Evolutionary conservation across 1,140 invertebrate species (phyloP).

Genomic region (Heliconius nattereri): DNA sequence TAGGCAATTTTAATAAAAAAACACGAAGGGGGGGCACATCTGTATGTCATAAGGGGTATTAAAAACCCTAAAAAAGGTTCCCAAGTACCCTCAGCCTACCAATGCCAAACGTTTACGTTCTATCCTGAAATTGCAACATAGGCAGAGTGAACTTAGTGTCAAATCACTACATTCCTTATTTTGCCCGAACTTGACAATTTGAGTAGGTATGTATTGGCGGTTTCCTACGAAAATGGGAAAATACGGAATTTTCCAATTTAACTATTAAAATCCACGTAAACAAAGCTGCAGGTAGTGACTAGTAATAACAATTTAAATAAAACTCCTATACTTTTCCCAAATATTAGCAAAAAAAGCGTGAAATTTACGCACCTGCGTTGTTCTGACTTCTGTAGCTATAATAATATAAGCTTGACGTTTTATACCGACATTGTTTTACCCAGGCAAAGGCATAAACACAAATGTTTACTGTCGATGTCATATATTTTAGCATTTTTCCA

Average conservation of each 20-base stretch:
- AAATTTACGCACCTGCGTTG: neutral
- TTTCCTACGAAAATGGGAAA: too few relatives aligned
- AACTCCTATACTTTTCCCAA: neutral
- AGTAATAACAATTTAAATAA: neutral
- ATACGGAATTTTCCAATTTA: neutral
- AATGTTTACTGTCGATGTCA: neutral
- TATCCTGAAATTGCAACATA: too few relatives aligned
- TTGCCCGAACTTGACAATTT: too few relatives aligned
- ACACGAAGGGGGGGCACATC: neutral
- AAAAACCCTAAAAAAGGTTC: too few relatives aligned
- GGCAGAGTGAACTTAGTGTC: too few relatives aligned
- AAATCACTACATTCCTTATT: too few relatives aligned
- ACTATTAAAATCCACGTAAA: neutral
- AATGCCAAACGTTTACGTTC: too few relatives aligned
- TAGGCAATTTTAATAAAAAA: neutral
- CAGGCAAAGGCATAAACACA: neutral
- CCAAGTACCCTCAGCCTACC: too few relatives aligned
- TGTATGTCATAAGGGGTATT: too few relatives aligned
- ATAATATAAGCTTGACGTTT: neutral
- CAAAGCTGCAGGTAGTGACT: too few relatives aligned
- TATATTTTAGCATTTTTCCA: neutral
- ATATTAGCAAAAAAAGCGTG: neutral
- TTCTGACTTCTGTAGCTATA: neutral
- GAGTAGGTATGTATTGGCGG: too few relatives aligned
- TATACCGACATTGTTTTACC: neutral